Conservation (phyloP, 2,797 vertebrate genomes). For the Melopsittacus undulatus region DNA sequence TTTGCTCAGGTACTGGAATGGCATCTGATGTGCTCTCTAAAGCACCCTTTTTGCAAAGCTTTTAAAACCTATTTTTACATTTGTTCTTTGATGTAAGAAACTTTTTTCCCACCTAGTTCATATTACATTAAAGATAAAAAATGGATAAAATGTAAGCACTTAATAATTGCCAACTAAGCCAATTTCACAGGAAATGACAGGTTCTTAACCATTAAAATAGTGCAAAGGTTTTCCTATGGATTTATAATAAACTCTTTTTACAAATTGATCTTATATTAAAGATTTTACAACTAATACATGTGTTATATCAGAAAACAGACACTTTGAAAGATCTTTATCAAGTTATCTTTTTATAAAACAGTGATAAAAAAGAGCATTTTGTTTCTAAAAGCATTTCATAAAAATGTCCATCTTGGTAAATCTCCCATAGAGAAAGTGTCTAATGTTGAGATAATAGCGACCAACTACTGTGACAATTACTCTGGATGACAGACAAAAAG, state of each 20-base stretch:
- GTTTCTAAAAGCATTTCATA: constrained; percentile 5
- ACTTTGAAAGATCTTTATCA: background rate
- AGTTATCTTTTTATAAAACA: constrained; percentile 7
- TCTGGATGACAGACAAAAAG: background rate
- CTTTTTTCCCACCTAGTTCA: background rate
- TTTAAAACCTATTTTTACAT: background rate
- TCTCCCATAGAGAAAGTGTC: background rate
- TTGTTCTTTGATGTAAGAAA: background rate
- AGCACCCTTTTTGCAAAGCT: background rate
- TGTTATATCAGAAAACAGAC: background rate
- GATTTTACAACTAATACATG: background rate
- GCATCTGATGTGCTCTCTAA: background rate
- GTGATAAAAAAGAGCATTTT: background rate
- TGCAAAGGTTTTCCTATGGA: background rate
- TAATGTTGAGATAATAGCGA: background rate
- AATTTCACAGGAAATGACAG: background rate
- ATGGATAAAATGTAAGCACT: background rate
- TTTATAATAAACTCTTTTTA: background rate
- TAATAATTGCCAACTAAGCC: background rate
- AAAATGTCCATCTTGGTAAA: constrained; percentile 2
- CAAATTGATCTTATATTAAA: background rate
- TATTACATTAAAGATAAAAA: constrained; percentile 3
- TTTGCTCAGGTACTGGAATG: background rate
- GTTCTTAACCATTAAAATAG: background rate
- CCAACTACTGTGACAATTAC: background rate